Conservation (phyloP, 2,888 invertebrate genomes). For the Heliconius ethilla region DNA sequence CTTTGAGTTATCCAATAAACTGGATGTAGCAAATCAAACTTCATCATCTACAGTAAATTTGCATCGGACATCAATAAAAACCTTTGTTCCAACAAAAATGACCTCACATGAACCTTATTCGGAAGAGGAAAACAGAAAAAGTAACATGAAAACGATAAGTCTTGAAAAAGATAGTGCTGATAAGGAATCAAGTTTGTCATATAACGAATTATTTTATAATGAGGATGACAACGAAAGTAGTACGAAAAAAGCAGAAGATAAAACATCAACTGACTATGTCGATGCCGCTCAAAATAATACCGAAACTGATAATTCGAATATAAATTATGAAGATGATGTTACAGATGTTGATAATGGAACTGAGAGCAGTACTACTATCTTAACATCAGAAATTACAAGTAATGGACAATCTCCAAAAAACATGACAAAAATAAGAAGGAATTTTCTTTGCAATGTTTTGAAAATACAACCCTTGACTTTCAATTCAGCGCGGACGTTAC, state of each 20-base stretch:
- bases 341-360: conserved; percentile 49
- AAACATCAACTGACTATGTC: conserved; percentile 24
- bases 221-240: conserved; percentile 53
- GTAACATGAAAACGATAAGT: conserved; percentile 44
- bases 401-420: conserved; percentile 29
- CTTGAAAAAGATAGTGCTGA: conserved; percentile 38
- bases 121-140: conserved; percentile 18
- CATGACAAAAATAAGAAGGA: conserved; percentile 35
- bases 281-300: conserved; percentile 42
- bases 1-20: conserved; percentile 5
- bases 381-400: conserved; percentile 18
- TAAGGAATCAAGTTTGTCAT: conserved; percentile 55
- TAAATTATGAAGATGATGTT: conserved; percentile 41
- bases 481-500: conserved; percentile 64
- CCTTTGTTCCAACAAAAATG: conserved; percentile 14
- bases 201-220: conserved; percentile 61
- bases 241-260: conserved; percentile 32
- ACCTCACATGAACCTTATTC: neutral
- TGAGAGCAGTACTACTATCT: conserved; percentile 17
- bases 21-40: conserved; percentile 16
- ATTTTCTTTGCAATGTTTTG: conserved; percentile 59
- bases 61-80: conserved; percentile 21
- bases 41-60: conserved; percentile 7
- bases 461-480: conserved; percentile 63
- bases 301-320: conserved; percentile 29